Evolutionary conservation across 2,113 vertebrate species (phyloP).

Genomic region (Elgaria multicarinata): DNA sequence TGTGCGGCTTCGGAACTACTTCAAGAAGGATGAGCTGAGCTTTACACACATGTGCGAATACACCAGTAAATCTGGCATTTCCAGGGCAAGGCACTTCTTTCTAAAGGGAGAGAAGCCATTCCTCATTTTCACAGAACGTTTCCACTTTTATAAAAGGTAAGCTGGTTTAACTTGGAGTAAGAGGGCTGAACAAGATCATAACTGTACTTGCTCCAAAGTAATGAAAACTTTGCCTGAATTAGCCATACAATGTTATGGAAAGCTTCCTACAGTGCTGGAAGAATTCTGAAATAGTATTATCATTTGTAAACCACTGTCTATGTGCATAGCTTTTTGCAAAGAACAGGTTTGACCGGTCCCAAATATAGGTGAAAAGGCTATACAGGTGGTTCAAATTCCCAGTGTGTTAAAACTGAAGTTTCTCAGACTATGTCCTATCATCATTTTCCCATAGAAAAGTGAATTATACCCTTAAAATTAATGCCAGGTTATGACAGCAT

Average conservation of each 20-base stretch:
- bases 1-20: constrained; percentile 92
- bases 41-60: constrained; percentile 92
- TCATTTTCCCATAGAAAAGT: neutral
- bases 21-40: constrained; percentile 91
- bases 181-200: neutral
- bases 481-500: neutral
- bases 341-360: neutral
- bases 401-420: neutral
- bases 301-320: neutral
- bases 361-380: neutral
- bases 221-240: neutral
- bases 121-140: constrained; percentile 93
- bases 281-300: neutral
- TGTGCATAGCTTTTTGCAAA: neutral
- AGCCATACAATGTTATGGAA: neutral
- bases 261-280: neutral
- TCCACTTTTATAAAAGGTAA: constrained; percentile 98
- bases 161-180: fast-evolving
- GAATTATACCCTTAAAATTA: neutral
- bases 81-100: constrained; percentile 89
- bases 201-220: neutral
- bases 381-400: neutral
- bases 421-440: neutral
- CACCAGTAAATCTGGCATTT: constrained; percentile 82
- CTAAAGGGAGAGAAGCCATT: constrained; percentile 90